Evolutionary conservation across 1,140 invertebrate genomes (phyloP), one percentile per base, ranked within the genome.

Genomic region (Epicauta chinensis): DNA sequence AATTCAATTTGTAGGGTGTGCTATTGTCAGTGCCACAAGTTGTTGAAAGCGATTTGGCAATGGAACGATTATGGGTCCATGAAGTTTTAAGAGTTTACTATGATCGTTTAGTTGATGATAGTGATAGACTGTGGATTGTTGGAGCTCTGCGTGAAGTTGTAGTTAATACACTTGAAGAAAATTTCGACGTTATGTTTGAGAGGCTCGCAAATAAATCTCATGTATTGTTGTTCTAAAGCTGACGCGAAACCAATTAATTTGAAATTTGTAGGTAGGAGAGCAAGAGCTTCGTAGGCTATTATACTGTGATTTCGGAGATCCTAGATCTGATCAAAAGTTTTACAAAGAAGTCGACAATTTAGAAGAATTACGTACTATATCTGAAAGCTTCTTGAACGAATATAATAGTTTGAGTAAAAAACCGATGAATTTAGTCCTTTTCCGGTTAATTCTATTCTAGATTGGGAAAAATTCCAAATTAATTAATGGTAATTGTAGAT

Each of bases 351-450:
- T 94, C 0, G 71, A 75, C 1, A 89, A 97, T 66, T 75, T 96
- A 55, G 87, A 92, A 52, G 77, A 84, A 45, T 74, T 98, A 35
- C 82, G 84, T 56, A 76, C 79, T 0, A 88, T 93, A n/a, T 90
- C 93, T 0, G 93, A 97, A 66, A 83, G 83, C 0, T 96, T 91
- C 74, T 75, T 98, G 10, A 82, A 85, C 2, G 94, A 98, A 66
- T 97, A 86, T 62, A 97, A 98, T 69, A 90, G 93, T 51, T 91
- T 97, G 86, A 92, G 89, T 14, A 97, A 95, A 69, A 97, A 97
- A 66, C 93, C 93, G 0, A 97, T 98, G 94, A 92, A 93, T 75
- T 75, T 98, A 37, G 93, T 97, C 2, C 73, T 98, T 16, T 98
- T 97, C 69, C 86, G 86, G 88, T 86, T 71, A 54, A 37, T 17